phyloP scores from a whole-genome alignment of 30 jellyfish, hydroid and myxozoan species.

The Hydractinia symbiolongicarpus region DNA sequence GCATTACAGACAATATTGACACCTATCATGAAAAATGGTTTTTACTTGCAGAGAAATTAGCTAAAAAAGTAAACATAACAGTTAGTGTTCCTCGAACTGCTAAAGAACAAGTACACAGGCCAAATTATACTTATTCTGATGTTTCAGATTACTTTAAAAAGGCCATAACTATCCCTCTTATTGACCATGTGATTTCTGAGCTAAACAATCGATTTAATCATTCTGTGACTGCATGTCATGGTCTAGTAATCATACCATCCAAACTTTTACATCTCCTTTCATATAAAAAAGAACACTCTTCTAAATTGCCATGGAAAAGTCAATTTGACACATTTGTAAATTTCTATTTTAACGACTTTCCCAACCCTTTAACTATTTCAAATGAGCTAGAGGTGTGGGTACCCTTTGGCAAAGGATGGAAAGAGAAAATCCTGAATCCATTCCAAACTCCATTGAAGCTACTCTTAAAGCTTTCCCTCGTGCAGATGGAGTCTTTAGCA shows the following conservation, averaged over 20 bases:
- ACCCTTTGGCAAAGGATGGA: background rate
- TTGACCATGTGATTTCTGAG: conserved; percentile 10
- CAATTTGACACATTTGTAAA: background rate
- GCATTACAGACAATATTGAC: too few relatives aligned
- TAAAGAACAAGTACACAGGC: too few relatives aligned
- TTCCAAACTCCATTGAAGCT: conserved; percentile 5
- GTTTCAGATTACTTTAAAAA: background rate
- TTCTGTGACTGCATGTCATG: background rate
- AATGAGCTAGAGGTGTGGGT: conserved; percentile 34
- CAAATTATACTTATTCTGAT: background rate
- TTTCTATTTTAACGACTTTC: background rate
- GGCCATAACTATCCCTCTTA: background rate
- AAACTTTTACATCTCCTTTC: background rate
- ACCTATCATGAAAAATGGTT: too few relatives aligned
- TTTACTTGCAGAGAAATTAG: too few relatives aligned
- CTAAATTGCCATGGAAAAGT: too few relatives aligned
- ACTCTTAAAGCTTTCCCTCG: background rate
- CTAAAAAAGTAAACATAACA: too few relatives aligned
- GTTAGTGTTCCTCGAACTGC: too few relatives aligned
- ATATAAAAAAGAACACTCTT: background rate
- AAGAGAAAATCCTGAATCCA: background rate
- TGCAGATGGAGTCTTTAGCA: conserved; percentile 32
- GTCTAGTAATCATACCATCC: background rate
- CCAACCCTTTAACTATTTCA: background rate
- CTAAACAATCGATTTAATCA: background rate